Percentiles rank a stretch among this genome's conserved stretches.
Evolutionary conservation across 2,888 invertebrate genomes (phyloP).

Genomic region (Campopleginae sp.): DNA sequence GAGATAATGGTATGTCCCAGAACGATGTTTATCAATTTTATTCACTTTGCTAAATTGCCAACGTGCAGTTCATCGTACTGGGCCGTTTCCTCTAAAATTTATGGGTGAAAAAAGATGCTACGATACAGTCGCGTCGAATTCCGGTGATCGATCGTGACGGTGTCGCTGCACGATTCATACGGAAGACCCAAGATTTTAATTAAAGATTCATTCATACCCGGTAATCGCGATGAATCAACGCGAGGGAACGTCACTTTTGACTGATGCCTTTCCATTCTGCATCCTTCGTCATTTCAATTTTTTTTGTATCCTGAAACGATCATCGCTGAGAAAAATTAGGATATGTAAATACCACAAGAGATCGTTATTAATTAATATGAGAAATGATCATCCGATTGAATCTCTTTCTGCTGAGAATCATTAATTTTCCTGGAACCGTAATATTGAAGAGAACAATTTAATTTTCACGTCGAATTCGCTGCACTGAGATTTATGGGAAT

Average conservation of each 20-base stretch:
- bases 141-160: constrained; percentile 27
- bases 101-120: neutral
- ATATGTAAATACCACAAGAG: constrained; percentile 8
- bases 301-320: neutral
- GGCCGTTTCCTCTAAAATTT: neutral
- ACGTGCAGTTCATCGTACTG: neutral
- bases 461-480: neutral
- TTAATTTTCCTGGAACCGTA: neutral
- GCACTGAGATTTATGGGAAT: neutral
- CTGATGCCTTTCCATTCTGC: neutral
- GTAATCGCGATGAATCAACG: constrained; percentile 27
- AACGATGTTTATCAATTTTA: neutral
- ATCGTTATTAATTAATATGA: constrained; percentile 5
- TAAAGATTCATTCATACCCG: constrained; percentile 21
- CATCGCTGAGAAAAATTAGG: neutral
- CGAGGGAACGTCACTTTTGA: neutral
- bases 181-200: constrained; percentile 8
- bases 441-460: neutral
- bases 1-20: neutral
- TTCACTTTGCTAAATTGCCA: neutral
- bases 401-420: neutral
- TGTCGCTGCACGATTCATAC: constrained; percentile 10
- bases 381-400: neutral
- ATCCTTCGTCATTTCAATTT: neutral
- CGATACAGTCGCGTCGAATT: neutral